Evolutionary conservation across 2,888 invertebrate species (phyloP), one percentile per base, ranked within the genome.

Genomic region (Alsophila aescularia): DNA sequence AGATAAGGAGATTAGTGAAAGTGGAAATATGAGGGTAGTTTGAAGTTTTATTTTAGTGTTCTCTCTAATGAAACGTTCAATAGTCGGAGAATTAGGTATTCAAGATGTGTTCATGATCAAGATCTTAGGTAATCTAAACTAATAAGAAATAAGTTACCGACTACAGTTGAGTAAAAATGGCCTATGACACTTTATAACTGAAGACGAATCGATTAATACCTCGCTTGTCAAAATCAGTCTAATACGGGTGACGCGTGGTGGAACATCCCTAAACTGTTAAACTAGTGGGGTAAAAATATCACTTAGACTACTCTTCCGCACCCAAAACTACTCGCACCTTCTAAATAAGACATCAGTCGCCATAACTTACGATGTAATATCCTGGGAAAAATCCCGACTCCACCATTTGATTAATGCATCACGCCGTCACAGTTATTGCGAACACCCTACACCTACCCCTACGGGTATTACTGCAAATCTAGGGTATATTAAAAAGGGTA

Each of bases 401-500:
- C 10, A 9, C 73, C 67, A 63, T 88, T 88, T 90, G 90, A 90
- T 90, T 87, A 90, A 90, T 90, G 90, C 89, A 85, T 87, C 81
- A 85, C 64, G 70, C 77, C 81, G 88, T 86, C 87, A 81, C 87
- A 81, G 85, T 85, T 85, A 88, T 88, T 87, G 77, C 72, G 75
- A 75, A 79, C 72, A 75, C 77, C 77, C 79, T 77, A 75, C 76
- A 76, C 77, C 82, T 74, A 52, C 53, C 60, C 63, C 21, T 36
- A 15, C 80, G 73, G 67, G 85, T 81, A 85, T 87, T 87, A 87
- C 77, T 81, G 83, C 80, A 85, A 88, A 88, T 90, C 89, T 90
- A 87, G 87, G 87, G 90, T 88, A 87, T 89, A 89, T 89, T 89
- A 89, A 89, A 90, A 88, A 87, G 84, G 86, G 83, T 76, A 78